Percentiles rank a stretch among this genome's conserved stretches.
Conservation (phyloP, 2,113 vertebrate genomes). For the Zeus faber region DNA sequence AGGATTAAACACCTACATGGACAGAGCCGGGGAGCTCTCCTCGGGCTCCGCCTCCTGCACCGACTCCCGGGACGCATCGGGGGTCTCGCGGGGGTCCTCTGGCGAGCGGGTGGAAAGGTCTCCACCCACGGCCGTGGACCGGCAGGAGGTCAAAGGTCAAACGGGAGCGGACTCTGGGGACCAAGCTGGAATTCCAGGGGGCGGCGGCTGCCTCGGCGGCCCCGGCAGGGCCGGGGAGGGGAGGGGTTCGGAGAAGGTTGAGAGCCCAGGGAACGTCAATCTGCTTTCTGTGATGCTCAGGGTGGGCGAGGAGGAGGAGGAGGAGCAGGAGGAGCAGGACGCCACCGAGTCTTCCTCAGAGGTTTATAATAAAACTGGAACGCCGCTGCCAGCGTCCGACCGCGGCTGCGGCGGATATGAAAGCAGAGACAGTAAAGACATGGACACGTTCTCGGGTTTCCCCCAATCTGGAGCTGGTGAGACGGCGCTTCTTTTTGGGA, state of each 20-base stretch:
- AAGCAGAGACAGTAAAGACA: not conserved
- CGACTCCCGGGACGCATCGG: not conserved
- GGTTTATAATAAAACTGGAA: not conserved
- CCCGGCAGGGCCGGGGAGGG: constrained; percentile 1
- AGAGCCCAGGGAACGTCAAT: constrained; percentile 34
- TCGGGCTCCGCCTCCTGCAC: constrained; percentile 1
- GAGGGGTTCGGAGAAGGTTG: not conserved
- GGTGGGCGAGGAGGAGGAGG: not conserved
- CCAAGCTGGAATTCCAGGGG: not conserved
- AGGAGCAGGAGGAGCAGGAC: constrained; percentile 12
- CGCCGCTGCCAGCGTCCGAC: no score
- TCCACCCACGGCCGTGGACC: no score
- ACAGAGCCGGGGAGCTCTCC: constrained; percentile 14
- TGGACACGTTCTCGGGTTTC: not conserved
- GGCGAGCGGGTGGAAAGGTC: no score
- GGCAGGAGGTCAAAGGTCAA: not conserved
- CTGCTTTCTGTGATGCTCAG: constrained; percentile 54
- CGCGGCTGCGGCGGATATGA: no score
- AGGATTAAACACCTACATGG: constrained; percentile 22
- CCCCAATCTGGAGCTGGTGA: not conserved
- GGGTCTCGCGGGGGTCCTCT: no score
- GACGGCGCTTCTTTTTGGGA: no score
- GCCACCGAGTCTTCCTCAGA: not conserved
- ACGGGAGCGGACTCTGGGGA: not conserved
- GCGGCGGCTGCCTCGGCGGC: constrained; percentile 3